These are phyloP conservation scores for Drosophila aff. DNA, from an alignment of 1,140 invertebrate genomes.

Conservation along the genomic window DNA sequence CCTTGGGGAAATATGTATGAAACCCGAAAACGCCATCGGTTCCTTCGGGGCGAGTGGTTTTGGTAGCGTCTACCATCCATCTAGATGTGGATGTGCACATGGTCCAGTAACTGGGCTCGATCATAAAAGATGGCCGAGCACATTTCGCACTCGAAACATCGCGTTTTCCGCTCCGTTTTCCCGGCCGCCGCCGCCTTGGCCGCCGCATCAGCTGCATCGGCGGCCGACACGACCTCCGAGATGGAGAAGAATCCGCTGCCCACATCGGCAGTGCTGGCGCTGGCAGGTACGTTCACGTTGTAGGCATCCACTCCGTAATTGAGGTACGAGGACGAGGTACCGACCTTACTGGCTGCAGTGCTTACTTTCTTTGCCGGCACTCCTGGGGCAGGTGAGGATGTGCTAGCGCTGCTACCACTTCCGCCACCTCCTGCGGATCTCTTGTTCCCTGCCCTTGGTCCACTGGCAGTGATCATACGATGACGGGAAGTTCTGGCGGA, in stretches of 20 bases:
- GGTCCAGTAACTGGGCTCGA: conserved; percentile 89
- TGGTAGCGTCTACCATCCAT: conserved; percentile 1
- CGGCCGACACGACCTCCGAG: conserved; percentile 75
- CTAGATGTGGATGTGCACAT: conserved; percentile 93
- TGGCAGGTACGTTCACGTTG: conserved; percentile 56
- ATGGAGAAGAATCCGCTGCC: conserved; percentile 76
- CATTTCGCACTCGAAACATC: conserved; percentile 90
- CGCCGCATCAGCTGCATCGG: conserved; percentile 68
- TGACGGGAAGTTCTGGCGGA: conserved; percentile 65
- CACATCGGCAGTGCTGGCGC: conserved; percentile 57
- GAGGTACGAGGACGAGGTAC: conserved; percentile 62
- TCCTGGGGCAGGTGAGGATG: conserved; percentile 5
- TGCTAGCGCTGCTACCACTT: conserved; percentile 3
- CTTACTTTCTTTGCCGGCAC: conserved; percentile 36
- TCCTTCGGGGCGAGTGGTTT: conserved; percentile 14
- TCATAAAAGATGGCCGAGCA: conserved; percentile 91
- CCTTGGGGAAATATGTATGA: conserved; percentile 22
- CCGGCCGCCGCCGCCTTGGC: conserved; percentile 61
- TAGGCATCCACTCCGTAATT: conserved; percentile 67
- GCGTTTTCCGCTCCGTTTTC: conserved; percentile 63
- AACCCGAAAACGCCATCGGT: conserved; percentile 11
- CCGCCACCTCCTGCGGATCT: conserved; percentile 9
- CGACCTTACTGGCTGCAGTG: conserved; percentile 24
- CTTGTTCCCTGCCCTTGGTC: conserved; percentile 31
- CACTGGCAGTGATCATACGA: conserved; percentile 53